Conservation (phyloP, 1,140 invertebrate genomes). For the Elysia chlorotica region DNA sequence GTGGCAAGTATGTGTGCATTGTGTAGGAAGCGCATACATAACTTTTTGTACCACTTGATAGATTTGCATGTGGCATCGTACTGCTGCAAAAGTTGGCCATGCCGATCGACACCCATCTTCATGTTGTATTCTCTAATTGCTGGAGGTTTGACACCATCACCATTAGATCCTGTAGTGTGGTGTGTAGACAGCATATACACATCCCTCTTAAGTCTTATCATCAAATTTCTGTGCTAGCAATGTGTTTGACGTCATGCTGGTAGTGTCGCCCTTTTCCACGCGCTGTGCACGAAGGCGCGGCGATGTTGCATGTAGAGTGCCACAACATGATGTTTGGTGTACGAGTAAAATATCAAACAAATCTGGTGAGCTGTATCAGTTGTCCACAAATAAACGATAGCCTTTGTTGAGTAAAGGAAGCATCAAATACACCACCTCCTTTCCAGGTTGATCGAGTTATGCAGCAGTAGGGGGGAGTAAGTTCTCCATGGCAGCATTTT, state of each 20-base stretch:
- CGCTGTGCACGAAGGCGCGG: background rate
- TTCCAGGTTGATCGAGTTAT: background rate
- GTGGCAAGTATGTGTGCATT: slow-evolving; percentile 17
- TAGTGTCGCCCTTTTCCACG: background rate
- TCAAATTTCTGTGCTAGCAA: slow-evolving; percentile 15
- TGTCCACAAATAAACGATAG: slow-evolving; percentile 1
- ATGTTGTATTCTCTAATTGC: slow-evolving; percentile 17
- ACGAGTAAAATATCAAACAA: too few species aligned
- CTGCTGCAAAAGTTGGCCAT: slow-evolving; percentile 19
- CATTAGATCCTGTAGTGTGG: background rate
- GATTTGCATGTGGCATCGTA: slow-evolving; percentile 16
- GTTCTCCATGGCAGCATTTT: background rate
- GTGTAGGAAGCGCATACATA: slow-evolving; percentile 13
- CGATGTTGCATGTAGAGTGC: background rate
- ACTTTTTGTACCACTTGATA: slow-evolving; percentile 24
- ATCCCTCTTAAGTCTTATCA: background rate
- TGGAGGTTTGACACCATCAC: slow-evolving; percentile 3
- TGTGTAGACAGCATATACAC: slow-evolving; percentile 14
- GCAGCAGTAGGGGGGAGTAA: background rate
- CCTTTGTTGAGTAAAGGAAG: background rate
- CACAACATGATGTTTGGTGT: background rate
- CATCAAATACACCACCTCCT: background rate
- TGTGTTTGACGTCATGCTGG: background rate
- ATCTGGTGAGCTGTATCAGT: background rate
- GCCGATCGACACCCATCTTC: slow-evolving; percentile 18